Conservation (phyloP, 2,113 vertebrate genomes). For the Zosterops pallidus region DNA sequence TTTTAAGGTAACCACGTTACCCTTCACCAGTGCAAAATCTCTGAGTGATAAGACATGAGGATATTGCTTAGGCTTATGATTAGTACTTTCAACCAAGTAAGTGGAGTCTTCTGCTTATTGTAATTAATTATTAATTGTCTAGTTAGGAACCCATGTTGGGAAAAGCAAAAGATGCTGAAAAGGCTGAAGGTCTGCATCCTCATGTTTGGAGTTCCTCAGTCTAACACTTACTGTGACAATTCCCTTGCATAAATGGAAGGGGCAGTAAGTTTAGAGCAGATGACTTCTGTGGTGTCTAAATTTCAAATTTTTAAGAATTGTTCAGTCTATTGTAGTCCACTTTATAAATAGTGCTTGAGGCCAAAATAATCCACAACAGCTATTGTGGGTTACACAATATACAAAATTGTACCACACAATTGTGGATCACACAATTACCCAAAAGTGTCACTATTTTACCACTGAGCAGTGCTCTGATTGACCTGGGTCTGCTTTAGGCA, state of each 20-base stretch:
- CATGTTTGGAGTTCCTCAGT: neutral
- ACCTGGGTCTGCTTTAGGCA: neutral
- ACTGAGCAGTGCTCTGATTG: neutral
- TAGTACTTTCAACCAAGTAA: neutral
- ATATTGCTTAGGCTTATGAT: neutral
- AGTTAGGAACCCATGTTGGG: neutral
- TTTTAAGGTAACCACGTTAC: neutral
- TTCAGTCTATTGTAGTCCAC: neutral
- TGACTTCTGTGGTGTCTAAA: neutral
- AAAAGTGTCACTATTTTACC: neutral
- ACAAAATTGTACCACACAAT: neutral
- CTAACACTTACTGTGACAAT: neutral
- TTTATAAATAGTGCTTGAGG: neutral
- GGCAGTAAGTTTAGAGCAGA: neutral
- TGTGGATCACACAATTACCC: neutral
- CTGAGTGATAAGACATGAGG: neutral
- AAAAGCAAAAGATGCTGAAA: neutral
- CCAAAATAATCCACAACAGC: neutral
- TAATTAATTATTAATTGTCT: neutral
- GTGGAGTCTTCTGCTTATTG: neutral
- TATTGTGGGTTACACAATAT: neutral
- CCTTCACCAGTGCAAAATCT: neutral
- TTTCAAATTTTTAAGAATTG: neutral
- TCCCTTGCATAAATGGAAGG: neutral
- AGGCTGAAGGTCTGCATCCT: neutral